A percentile compares a stretch with the other conserved stretches of the same genome.
phyloP scores from a whole-genome alignment of 2,888 invertebrate species.

The Tipula vernalis region DNA sequence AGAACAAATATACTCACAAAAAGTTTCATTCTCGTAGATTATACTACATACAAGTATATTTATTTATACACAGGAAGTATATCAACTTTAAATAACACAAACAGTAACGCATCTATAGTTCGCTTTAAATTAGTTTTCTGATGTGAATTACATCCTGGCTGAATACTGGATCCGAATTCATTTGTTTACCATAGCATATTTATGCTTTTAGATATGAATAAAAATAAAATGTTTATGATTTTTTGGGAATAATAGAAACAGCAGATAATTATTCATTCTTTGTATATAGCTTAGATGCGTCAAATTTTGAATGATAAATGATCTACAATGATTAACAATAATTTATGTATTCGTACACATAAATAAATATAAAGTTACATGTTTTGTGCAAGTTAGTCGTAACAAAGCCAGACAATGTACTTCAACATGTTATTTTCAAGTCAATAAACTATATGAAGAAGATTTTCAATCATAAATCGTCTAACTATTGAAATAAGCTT shows the following conservation, averaged over 20 bases:
- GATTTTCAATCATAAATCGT: background rate
- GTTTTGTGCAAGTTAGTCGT: background rate
- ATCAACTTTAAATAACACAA: background rate
- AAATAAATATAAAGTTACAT: background rate
- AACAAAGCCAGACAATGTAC: background rate
- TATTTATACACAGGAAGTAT: background rate
- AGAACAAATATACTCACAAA: background rate
- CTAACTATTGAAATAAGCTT: too few relatives aligned
- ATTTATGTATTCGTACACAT: background rate
- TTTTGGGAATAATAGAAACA: background rate
- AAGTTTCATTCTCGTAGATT: background rate
- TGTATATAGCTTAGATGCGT: background rate
- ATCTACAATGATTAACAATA: background rate
- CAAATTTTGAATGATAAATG: background rate
- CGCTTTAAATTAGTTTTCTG: background rate
- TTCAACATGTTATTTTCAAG: background rate
- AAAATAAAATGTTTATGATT: background rate
- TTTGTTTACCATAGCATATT: background rate
- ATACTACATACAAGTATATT: background rate
- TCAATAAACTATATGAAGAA: background rate
- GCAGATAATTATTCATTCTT: background rate
- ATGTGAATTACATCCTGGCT: background rate
- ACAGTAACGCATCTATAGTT: too few relatives aligned
- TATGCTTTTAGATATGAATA: background rate
- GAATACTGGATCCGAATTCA: background rate